These are phyloP conservation scores for Rhinolophus ferrumequinum DNA, from an alignment of 2,113 vertebrate genomes.

Conservation along the genomic window DNA sequence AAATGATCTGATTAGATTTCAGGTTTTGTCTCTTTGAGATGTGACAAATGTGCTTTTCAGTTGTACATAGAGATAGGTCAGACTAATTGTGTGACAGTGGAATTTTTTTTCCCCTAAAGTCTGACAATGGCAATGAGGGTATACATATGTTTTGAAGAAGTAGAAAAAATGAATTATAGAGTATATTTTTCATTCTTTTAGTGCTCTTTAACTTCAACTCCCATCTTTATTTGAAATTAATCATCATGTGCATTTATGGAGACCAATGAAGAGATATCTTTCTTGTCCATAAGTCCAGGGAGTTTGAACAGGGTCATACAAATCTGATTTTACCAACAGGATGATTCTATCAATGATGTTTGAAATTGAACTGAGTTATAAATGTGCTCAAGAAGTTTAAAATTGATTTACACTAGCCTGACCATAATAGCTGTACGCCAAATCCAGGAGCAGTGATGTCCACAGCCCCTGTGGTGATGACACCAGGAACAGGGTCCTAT, in stretches of 20 bases:
- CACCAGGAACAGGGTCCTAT: accelerated
- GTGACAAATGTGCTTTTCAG: neutral
- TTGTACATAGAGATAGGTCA: neutral
- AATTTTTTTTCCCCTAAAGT: neutral
- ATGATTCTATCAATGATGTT: neutral
- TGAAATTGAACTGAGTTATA: neutral
- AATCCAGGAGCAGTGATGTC: neutral
- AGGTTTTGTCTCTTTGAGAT: neutral
- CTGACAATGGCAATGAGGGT: neutral
- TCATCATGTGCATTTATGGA: neutral
- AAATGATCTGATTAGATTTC: neutral
- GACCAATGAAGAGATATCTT: neutral
- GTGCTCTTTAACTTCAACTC: neutral
- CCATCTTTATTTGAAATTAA: neutral
- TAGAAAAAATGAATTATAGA: neutral
- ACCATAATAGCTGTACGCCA: neutral
- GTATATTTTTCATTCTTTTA: neutral
- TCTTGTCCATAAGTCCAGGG: neutral
- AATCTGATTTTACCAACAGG: neutral
- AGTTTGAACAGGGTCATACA: neutral
- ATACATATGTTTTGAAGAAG: neutral
- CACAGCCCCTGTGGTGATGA: neutral
- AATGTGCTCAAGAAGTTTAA: neutral
- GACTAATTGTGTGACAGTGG: neutral
- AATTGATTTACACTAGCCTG: neutral